These are phyloP conservation scores for Bubo scandiacus DNA, from an alignment of 2,113 vertebrate species.

Conservation along the genomic window DNA sequence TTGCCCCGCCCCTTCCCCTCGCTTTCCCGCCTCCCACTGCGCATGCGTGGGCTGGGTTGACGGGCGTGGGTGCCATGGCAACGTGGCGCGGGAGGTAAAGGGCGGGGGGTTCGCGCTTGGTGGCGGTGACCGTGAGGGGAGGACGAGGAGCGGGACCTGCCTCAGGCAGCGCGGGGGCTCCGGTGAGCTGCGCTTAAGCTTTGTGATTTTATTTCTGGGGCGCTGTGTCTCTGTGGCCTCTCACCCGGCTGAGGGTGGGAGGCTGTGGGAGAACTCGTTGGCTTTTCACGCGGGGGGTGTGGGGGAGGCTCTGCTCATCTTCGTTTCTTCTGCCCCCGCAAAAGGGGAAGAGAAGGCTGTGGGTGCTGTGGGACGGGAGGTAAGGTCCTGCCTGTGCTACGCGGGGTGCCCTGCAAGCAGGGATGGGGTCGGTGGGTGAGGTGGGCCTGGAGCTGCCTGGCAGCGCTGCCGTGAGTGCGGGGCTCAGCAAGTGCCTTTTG, in stretches of 20 bases:
- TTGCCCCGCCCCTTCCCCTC: not conserved
- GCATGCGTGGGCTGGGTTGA: not conserved
- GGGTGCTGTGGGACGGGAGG: not conserved
- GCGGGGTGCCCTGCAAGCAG: not conserved
- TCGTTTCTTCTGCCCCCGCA: not conserved
- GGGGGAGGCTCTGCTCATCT: not conserved
- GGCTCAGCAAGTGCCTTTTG: too few species aligned
- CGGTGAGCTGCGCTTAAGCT: too few species aligned
- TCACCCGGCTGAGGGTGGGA: not conserved
- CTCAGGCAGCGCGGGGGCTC: not conserved
- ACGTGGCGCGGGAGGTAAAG: not conserved
- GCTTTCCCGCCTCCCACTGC: too few species aligned
- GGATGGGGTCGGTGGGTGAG: too few species aligned
- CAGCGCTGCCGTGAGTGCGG: rapidly evolving
- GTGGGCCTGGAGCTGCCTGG: not conserved
- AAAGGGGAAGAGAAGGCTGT: not conserved
- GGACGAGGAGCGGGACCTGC: too few species aligned
- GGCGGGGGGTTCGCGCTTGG: too few species aligned
- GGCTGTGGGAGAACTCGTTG: not conserved
- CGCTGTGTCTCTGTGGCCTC: not conserved
- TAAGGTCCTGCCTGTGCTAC: not conserved
- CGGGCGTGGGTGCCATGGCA: not conserved
- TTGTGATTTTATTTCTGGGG: too few species aligned
- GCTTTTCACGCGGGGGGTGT: not conserved
- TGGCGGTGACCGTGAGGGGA: too few species aligned